A percentile compares a stretch with the other conserved stretches of the same genome.
These are phyloP conservation scores for Ypsolopha sequella DNA, from an alignment of 2,888 invertebrate species.

Conservation along the genomic window DNA sequence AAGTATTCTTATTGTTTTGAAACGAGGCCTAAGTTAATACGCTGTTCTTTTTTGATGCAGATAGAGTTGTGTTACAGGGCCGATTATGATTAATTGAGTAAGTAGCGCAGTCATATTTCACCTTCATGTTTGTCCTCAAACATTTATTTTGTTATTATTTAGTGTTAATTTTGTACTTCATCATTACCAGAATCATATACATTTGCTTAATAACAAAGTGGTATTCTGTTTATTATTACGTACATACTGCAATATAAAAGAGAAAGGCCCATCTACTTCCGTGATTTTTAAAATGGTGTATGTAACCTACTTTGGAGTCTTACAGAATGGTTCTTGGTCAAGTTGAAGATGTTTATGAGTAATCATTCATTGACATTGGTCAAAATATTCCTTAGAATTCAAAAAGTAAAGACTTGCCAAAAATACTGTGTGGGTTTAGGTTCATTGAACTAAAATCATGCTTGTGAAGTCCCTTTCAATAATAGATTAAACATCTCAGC, in stretches of 20 bases:
- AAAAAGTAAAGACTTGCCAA: neutral
- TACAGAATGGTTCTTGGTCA: neutral
- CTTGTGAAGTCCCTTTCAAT: neutral
- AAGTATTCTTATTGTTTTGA: no score
- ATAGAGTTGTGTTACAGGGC: neutral
- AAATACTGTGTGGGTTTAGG: neutral
- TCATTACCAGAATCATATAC: neutral
- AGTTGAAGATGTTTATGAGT: neutral
- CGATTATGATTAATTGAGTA: slow-evolving; percentile 9
- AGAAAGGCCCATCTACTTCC: slow-evolving; percentile 8
- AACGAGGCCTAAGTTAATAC: no score
- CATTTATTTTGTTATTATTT: slow-evolving; percentile 20
- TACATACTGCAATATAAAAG: neutral
- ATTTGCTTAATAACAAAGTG: neutral
- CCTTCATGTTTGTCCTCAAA: slow-evolving; percentile 38
- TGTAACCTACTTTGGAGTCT: slow-evolving; percentile 7
- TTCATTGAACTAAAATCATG: neutral
- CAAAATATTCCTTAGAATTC: neutral
- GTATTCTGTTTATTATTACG: neutral
- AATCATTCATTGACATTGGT: neutral
- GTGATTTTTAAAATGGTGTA: slow-evolving; percentile 5
- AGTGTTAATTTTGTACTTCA: slow-evolving; percentile 9
- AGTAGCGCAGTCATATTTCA: slow-evolving; percentile 19
- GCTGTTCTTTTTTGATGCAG: no score
- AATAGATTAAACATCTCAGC: neutral